These are phyloP conservation scores for Caenorhabditis doughertyi DNA, from an alignment of 2,888 invertebrate species.

Conservation along the genomic window DNA sequence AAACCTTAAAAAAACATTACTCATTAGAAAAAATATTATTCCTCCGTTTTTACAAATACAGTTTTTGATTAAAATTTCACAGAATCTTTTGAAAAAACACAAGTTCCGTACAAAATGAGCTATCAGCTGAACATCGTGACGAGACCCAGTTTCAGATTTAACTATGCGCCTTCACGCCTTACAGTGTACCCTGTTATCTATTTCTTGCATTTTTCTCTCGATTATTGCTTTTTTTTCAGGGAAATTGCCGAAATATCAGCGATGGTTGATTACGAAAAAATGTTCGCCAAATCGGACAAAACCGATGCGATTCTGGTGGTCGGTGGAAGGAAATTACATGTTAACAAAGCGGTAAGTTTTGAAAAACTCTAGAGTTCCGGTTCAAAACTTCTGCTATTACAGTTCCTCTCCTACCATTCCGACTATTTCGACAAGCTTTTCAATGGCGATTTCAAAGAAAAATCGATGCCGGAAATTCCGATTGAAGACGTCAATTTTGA, in stretches of 20 bases:
- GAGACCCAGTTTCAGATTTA: too few species aligned
- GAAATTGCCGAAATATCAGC: not conserved
- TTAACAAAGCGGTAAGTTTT: slow-evolving; percentile 10
- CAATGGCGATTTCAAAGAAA: not conserved
- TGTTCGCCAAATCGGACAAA: not conserved
- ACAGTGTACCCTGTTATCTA: too few species aligned
- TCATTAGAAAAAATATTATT: too few species aligned
- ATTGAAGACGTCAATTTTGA: not conserved
- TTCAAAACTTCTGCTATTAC: not conserved
- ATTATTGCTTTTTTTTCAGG: not conserved
- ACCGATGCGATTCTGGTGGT: not conserved
- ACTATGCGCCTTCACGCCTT: too few species aligned
- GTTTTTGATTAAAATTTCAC: too few species aligned
- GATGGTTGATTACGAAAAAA: not conserved
- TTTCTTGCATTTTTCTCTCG: too few species aligned
- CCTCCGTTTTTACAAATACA: too few species aligned
- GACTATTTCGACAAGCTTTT: not conserved
- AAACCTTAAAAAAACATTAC: too few species aligned
- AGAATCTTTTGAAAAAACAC: too few species aligned
- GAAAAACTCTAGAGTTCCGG: too few species aligned
- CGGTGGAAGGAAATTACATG: not conserved
- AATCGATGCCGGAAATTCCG: slow-evolving; percentile 1
- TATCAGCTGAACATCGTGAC: too few species aligned
- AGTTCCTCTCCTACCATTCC: not conserved
- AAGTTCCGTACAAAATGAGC: too few species aligned